phyloP scores from a whole-genome alignment of 2,113 vertebrate genomes.

The Chrysemys picta region DNA sequence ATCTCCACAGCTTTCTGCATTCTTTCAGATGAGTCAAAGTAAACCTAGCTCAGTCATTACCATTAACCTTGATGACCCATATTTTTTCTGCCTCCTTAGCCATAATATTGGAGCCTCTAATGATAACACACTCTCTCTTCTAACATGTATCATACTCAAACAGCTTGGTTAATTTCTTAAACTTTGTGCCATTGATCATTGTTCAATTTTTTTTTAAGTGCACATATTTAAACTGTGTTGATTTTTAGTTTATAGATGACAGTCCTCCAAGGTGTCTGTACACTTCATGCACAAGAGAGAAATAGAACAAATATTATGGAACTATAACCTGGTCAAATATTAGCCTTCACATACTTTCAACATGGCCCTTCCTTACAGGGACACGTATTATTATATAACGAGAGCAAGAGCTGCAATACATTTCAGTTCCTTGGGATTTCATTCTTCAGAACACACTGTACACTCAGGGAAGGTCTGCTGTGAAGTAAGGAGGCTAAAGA shows the following conservation, averaged over 20 bases:
- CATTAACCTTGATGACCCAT: background rate
- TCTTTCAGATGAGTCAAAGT: conserved; percentile 11
- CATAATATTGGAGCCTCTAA: background rate
- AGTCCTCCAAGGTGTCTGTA: background rate
- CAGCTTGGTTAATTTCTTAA: background rate
- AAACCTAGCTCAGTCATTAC: conserved; percentile 29
- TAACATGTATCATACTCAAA: background rate
- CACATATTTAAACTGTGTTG: conserved; percentile 37
- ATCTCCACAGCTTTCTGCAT: background rate
- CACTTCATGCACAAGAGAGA: conserved; percentile 45
- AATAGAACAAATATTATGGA: conserved; percentile 65
- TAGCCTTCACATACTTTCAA: conserved; percentile 62
- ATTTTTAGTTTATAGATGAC: background rate
- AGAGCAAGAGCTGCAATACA: conserved; percentile 10
- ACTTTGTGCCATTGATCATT: background rate
- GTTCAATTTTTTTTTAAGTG: conserved; percentile 20
- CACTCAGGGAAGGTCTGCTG: conserved; percentile 33
- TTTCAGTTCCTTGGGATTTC: conserved; percentile 33
- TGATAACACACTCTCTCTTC: background rate
- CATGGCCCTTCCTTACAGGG: conserved; percentile 45
- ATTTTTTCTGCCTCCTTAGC: conserved; percentile 10
- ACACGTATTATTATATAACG: conserved; percentile 72
- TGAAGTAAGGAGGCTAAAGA: conserved; percentile 24
- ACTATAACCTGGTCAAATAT: conserved; percentile 70
- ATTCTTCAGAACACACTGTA: conserved; percentile 51